Conservation (phyloP, 2,888 invertebrate genomes). For the Archips xylosteana region DNA sequence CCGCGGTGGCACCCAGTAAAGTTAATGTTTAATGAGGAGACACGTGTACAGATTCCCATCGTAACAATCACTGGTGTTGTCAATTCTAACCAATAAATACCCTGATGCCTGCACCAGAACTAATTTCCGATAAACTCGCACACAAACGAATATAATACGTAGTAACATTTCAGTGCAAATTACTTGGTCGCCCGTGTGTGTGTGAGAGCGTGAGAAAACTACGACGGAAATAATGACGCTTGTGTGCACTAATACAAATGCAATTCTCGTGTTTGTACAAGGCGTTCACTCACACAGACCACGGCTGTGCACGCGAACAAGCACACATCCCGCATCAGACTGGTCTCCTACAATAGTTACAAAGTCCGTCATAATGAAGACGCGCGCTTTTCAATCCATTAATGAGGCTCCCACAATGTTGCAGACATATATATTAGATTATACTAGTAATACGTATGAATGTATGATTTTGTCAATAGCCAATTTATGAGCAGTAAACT, state of each 20-base stretch:
- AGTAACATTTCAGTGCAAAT: slow-evolving; percentile 72
- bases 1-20: slow-evolving; percentile 59
- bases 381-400: slow-evolving; percentile 77
- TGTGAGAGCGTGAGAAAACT: slow-evolving; percentile 83
- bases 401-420: slow-evolving; percentile 75
- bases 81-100: slow-evolving; percentile 77
- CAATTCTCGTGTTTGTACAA: slow-evolving; percentile 60
- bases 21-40: slow-evolving; percentile 73
- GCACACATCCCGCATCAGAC: slow-evolving; percentile 70
- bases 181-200: slow-evolving; percentile 67
- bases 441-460: slow-evolving; percentile 59
- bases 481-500: slow-evolving; percentile 65
- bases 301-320: slow-evolving; percentile 59
- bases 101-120: slow-evolving; percentile 73
- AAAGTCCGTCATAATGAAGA: slow-evolving; percentile 76
- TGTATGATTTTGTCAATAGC: slow-evolving; percentile 66
- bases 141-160: slow-evolving; percentile 58
- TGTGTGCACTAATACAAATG: slow-evolving; percentile 68
- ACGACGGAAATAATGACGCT: slow-evolving; percentile 71
- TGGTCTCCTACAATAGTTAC: slow-evolving; percentile 73
- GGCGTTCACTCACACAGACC: slow-evolving; percentile 47
- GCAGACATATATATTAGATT: slow-evolving; percentile 61
- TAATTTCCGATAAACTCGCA: slow-evolving; percentile 81
- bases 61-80: slow-evolving; percentile 72
- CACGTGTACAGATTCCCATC: slow-evolving; percentile 77